These are phyloP conservation scores for Pogonognathellus flavescens DNA, from an alignment of 1,140 invertebrate genomes.

Conservation along the genomic window DNA sequence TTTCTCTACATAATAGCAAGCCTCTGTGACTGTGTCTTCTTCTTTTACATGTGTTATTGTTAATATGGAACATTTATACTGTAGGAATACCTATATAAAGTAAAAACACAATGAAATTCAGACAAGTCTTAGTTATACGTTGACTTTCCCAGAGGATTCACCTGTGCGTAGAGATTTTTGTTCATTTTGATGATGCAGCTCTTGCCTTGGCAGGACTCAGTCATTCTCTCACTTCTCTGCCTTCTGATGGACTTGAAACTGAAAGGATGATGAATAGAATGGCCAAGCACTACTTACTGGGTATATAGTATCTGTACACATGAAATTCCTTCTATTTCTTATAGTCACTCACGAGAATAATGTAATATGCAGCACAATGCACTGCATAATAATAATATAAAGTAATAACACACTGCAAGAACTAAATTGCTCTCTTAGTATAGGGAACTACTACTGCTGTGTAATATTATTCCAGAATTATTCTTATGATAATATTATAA, in stretches of 20 bases:
- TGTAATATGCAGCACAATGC: background rate
- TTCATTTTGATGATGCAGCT: background rate
- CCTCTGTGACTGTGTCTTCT: background rate
- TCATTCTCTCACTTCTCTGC: slow-evolving; percentile 37
- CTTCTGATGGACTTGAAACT: background rate
- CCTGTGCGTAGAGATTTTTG: slow-evolving; percentile 9
- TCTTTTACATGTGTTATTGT: background rate
- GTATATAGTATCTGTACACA: too few species aligned
- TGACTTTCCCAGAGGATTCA: slow-evolving; percentile 28
- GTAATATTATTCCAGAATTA: background rate
- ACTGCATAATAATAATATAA: background rate
- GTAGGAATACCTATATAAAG: too few species aligned
- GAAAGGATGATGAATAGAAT: slow-evolving; percentile 42
- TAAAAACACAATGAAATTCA: background rate
- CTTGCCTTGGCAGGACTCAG: slow-evolving; percentile 30
- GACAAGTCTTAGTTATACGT: background rate
- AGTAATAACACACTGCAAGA: too few species aligned
- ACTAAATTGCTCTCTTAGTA: background rate
- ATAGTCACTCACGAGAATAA: background rate
- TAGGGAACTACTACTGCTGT: background rate
- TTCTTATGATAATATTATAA: too few species aligned
- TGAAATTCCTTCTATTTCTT: slow-evolving; percentile 22
- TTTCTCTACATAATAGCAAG: background rate
- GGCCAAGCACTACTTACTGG: slow-evolving; percentile 7
- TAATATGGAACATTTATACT: too few species aligned